Conservation (phyloP, 2,888 invertebrate species). For the Liposcelis brunnea region DNA sequence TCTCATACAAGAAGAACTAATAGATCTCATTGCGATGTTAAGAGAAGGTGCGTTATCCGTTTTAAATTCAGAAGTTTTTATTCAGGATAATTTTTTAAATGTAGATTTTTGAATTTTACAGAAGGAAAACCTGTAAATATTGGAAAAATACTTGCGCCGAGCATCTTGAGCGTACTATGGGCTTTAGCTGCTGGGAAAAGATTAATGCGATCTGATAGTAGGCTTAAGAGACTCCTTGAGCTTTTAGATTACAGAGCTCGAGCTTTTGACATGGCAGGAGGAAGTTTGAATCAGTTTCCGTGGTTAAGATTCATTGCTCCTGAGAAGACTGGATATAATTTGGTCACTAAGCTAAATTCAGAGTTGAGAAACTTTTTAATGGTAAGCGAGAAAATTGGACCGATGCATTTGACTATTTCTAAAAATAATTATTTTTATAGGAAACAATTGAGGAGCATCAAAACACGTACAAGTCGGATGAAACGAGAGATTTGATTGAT, state of each 20-base stretch:
- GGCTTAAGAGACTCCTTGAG: slow-evolving; percentile 28
- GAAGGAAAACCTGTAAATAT: slow-evolving; percentile 2
- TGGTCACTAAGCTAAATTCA: slow-evolving; percentile 35
- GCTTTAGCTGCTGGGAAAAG: slow-evolving; percentile 32
- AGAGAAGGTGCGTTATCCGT: slow-evolving; percentile 1
- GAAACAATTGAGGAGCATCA: slow-evolving; percentile 39
- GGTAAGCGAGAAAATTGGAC: slow-evolving; percentile 24
- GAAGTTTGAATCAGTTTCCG: slow-evolving; percentile 38
- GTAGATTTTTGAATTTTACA: not conserved
- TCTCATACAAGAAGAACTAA: slow-evolving; percentile 36
- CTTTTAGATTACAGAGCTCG: slow-evolving; percentile 32
- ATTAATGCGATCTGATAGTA: slow-evolving; percentile 28
- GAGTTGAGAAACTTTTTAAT: slow-evolving; percentile 35
- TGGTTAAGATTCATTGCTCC: slow-evolving; percentile 45
- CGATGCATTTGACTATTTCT: too few species aligned
- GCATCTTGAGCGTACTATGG: slow-evolving; percentile 49
- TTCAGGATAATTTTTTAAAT: too few species aligned
- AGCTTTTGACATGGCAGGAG: slow-evolving; percentile 40
- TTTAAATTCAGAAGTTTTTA: too few species aligned
- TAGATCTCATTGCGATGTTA: slow-evolving; percentile 14
- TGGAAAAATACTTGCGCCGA: slow-evolving; percentile 29
- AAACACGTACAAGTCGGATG: slow-evolving; percentile 27
- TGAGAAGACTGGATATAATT: slow-evolving; percentile 38
- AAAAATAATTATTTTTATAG: slow-evolving; percentile 18
- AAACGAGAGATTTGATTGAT: slow-evolving; percentile 40